phyloP scores from a whole-genome alignment of 2,113 vertebrate genomes.

The Phyllopteryx taeniolatus region DNA sequence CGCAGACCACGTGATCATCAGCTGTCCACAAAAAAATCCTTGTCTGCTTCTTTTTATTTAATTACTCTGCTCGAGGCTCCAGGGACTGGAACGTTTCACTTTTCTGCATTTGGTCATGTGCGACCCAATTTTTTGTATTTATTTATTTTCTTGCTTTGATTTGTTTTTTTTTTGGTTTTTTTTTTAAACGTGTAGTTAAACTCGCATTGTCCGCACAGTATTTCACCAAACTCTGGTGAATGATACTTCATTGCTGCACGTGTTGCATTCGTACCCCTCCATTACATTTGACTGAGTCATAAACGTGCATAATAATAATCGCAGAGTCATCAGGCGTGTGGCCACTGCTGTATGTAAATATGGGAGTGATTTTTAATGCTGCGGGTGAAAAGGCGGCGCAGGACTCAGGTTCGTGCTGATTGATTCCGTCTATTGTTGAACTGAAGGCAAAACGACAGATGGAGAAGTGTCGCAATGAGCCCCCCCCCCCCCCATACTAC shows the following conservation, averaged over 20 bases:
- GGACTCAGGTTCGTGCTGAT: constrained; percentile 64
- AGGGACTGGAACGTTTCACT: not conserved
- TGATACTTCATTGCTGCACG: not conserved
- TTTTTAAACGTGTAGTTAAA: no score
- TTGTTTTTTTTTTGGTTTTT: not conserved
- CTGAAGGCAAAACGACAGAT: constrained; percentile 64
- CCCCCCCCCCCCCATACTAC: constrained; percentile 28
- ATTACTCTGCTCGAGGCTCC: constrained; percentile 20
- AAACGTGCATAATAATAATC: not conserved
- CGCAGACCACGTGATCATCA: constrained; percentile 60
- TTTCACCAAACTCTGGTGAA: not conserved
- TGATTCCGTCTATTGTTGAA: constrained; percentile 72
- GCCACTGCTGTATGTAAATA: not conserved
- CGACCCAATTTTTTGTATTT: not conserved
- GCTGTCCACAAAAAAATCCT: constrained; percentile 40
- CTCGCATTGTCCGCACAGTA: not conserved
- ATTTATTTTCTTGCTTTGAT: no score
- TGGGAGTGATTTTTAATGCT: not conserved
- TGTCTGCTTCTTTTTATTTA: constrained; percentile 33
- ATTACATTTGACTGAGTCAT: not conserved
- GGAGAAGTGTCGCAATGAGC: constrained; percentile 66
- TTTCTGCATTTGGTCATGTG: not conserved
- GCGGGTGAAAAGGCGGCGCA: constrained; percentile 10
- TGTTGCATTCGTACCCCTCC: not conserved
- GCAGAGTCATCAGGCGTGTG: not conserved